Evolutionary conservation across 2,113 vertebrate species (phyloP), one percentile per base, ranked within the genome.

Genomic region (Pomatorhinus ruficollis): DNA sequence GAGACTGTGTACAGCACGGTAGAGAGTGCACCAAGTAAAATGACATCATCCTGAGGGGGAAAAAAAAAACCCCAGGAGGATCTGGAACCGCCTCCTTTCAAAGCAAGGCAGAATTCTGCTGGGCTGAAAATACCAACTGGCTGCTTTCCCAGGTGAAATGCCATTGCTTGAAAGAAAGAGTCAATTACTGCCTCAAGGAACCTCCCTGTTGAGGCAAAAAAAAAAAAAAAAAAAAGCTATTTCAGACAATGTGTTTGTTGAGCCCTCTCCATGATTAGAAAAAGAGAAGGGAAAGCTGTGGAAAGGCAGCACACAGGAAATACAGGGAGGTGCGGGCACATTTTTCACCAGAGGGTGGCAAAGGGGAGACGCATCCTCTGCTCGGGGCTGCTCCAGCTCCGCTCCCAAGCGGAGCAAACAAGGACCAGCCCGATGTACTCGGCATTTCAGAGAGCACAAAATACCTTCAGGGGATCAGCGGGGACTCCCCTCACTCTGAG

Each of bases 131-230:
- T 40, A 94, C 53, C 2, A 9, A 56, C 94, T 90, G 86, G 70
- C 85, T 93, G 64, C 80, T 68, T 90, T 82, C 82, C 90, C 75
- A 83, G 82, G 87, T 93, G 93, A 93, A 95, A 89, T 8, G 3
- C 47, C 79, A 65, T 28, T 60, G 87, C 91, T 56, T 82, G 64
- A 75, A 93, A 91, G 69, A 63, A 53, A 53, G 66, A 72, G 78
- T 91, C 76, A 81, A 31, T 79, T 86, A 69, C 54, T 57, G 52
- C 92, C 88, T 88, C 83, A 42, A 93, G 90, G 71, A 95, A 96
- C 75, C 83, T 80, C 45, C 52, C 93, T 47, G 50, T 44, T 2
- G 17, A 83, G 82, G 76, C 37, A 82, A 76, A 84, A 79, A 83
- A 95, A 79, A 83, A 95, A 94, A 79, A 61, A 76, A 81, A 79